Evolutionary conservation across 2,113 vertebrate genomes (phyloP).

Genomic region (Lynx canadensis): DNA sequence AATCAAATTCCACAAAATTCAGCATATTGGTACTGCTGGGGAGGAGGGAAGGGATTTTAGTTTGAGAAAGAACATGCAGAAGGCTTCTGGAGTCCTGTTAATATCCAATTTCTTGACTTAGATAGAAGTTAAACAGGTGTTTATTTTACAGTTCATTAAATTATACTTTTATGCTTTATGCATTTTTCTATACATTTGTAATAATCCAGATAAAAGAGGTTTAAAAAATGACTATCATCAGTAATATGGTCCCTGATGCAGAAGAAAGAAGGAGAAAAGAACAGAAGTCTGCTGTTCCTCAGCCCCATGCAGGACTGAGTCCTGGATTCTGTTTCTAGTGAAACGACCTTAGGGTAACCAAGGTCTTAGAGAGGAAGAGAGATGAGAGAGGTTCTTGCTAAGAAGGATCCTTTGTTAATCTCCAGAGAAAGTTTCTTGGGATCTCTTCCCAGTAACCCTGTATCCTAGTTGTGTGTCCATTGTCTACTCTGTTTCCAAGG

Average conservation of each 20-base stretch:
- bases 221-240: background rate
- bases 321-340: background rate
- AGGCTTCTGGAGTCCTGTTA: background rate
- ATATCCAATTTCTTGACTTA: background rate
- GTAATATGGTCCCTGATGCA: background rate
- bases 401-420: background rate
- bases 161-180: background rate
- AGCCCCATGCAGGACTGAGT: background rate
- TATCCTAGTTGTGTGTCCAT: background rate
- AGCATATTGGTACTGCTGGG: background rate
- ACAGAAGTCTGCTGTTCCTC: background rate
- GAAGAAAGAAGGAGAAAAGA: background rate
- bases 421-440: background rate
- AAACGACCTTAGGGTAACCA: background rate
- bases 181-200: background rate
- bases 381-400: background rate
- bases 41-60: background rate
- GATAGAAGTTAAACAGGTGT: background rate
- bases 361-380: background rate
- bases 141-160: background rate
- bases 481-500: background rate
- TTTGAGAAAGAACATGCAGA: background rate
- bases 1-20: background rate
- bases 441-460: background rate
- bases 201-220: background rate